These are phyloP conservation scores for Gnathonemus echidnorhynchus DNA, from an alignment of 2,113 vertebrate species.

Conservation along the genomic window DNA sequence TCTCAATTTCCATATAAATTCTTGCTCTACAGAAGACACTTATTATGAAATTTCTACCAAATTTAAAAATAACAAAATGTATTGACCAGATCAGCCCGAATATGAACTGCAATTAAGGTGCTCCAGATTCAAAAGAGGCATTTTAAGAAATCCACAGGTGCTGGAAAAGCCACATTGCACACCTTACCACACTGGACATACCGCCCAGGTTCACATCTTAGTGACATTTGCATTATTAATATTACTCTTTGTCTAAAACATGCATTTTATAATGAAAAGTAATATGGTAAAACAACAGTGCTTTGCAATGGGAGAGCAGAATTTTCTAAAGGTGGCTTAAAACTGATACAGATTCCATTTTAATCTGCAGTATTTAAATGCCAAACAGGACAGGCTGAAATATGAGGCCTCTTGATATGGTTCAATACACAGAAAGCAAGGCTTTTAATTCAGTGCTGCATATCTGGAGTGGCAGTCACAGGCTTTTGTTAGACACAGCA, in stretches of 20 bases:
- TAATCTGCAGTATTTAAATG: constrained; percentile 10
- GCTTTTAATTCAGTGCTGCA: neutral
- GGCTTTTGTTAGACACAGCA: neutral
- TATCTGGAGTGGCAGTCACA: neutral
- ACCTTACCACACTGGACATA: neutral
- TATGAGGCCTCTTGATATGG: neutral
- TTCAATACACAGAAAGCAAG: neutral
- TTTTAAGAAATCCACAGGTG: neutral
- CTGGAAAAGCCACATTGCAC: neutral
- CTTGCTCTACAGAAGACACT: neutral
- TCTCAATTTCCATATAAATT: neutral
- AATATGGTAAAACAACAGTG: neutral
- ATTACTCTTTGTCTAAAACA: neutral
- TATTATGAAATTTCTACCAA: neutral
- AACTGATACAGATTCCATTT: neutral
- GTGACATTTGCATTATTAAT: neutral
- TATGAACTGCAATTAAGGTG: neutral
- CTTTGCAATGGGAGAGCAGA: neutral
- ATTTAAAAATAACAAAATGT: neutral
- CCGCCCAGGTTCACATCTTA: neutral
- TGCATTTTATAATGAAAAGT: neutral
- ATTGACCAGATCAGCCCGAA: neutral
- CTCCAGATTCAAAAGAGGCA: neutral
- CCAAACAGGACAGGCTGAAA: neutral
- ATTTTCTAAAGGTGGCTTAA: neutral